Evolutionary conservation across 2,113 vertebrate genomes (phyloP), one percentile per base, ranked within the genome.

Genomic region (Alligator mississippiensis): DNA sequence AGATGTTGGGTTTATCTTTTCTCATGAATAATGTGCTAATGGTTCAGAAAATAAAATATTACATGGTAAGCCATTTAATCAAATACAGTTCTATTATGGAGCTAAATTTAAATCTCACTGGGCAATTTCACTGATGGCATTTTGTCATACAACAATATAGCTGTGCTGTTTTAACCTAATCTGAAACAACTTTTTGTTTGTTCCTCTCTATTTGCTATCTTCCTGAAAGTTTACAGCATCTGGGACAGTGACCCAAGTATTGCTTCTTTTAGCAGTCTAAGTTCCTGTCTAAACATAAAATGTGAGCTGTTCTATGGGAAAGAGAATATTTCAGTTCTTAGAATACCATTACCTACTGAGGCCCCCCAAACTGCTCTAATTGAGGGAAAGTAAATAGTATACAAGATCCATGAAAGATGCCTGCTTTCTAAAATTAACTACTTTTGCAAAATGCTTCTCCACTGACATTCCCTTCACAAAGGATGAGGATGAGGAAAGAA

Each of bases 11-110:
- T 97, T 95, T 91, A 84, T 95, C n/a, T 93, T 96, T 96, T 97
- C 92, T 97, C 94, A 90, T 61, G 90, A 91, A 38, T 22, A 47
- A 58, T 59, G 55, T 90, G 93, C 90, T 89, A 96, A 96, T 96
- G 93, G 91, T 85, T 74, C 90, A 92, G 89, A 90, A 97, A 95
- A 94, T 95, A 94, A 97, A 97, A 96, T 95, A 94, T 70, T 94
- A 54, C 61, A 75, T 80, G 79, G 82, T 90, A 92, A 34, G 4
- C 87, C 92, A 94, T 90, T 96, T 96, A 34, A 95, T 96, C 93
- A 64, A 76, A 59, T 95, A 77, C 89, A 88, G 78, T 95, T 85
- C 94, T 88, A 59, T 90, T 96, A 79, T 82, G 62, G 89, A 97
- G 75, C 77, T 91, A 81, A 80, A n/a, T 93, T 84, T 96, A 89